phyloP scores from a whole-genome alignment of 2,113 vertebrate species.

The Hucho hucho region DNA sequence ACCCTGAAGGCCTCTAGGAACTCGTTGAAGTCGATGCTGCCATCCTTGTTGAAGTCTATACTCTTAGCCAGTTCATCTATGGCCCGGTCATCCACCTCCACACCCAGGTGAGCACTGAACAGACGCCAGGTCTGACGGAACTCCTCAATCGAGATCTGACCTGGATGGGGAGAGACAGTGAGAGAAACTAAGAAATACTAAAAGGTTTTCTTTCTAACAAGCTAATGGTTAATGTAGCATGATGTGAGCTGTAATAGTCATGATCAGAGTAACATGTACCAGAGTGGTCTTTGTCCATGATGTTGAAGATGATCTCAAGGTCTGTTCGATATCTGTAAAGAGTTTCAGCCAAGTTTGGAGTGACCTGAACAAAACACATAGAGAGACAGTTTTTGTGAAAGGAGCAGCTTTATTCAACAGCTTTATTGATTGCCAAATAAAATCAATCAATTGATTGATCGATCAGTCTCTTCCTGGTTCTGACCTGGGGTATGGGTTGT shows the following conservation, averaged over 20 bases:
- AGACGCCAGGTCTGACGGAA: conserved; percentile 91
- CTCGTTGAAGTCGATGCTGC: conserved; percentile 94
- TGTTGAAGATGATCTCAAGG: conserved; percentile 91
- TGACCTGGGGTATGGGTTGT: conserved; percentile 79
- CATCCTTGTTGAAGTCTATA: conserved; percentile 95
- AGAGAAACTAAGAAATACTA: background rate
- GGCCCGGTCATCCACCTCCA: conserved; percentile 70
- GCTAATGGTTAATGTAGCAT: too few species aligned
- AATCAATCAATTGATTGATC: too few species aligned
- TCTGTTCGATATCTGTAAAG: conserved; percentile 89
- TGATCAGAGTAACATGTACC: conserved; percentile 62
- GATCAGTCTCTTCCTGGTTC: too few species aligned
- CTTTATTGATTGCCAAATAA: too few species aligned
- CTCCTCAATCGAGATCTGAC: conserved; percentile 91
- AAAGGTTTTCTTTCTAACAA: too few species aligned
- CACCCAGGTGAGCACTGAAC: conserved; percentile 84
- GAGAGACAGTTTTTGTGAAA: background rate
- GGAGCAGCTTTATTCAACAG: background rate
- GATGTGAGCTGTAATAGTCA: background rate
- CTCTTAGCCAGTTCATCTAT: conserved; percentile 83
- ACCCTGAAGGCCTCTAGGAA: conserved; percentile 93
- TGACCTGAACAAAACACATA: conserved; percentile 66
- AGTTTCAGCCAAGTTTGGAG: conserved; percentile 84
- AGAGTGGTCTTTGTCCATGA: conserved; percentile 93
- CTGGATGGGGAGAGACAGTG: conserved; percentile 62